Conservation (phyloP, 2,888 invertebrate genomes). For the Clusia tigrina region DNA sequence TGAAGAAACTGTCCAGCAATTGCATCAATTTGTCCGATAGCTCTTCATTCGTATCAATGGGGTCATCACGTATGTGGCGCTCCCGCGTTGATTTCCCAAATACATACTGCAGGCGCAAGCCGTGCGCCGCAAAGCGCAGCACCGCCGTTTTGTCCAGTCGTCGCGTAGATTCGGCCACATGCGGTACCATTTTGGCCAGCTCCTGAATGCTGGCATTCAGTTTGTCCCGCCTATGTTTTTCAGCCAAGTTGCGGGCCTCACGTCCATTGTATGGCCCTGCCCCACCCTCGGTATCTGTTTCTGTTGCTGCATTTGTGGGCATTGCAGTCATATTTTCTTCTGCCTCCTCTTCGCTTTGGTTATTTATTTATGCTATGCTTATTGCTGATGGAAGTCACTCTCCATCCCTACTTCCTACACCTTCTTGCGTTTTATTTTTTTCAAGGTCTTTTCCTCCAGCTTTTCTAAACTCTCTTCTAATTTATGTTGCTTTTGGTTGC, state of each 20-base stretch:
- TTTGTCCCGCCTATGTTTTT: conserved; percentile 89
- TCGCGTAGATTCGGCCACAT: conserved; percentile 81
- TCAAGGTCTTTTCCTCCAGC: conserved; percentile 16
- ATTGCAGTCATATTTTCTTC: conserved; percentile 9
- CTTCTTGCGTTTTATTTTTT: neutral
- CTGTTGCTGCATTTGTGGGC: neutral
- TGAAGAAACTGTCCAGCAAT: conserved; percentile 79
- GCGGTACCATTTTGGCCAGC: conserved; percentile 82
- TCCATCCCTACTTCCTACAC: conserved; percentile 34
- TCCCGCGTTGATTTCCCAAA: conserved; percentile 54
- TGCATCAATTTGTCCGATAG: conserved; percentile 72
- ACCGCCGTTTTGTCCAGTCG: conserved; percentile 92
- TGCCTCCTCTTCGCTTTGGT: conserved; percentile 8
- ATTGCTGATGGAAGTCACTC: conserved; percentile 32
- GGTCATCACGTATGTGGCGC: conserved; percentile 31
- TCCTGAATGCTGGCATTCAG: conserved; percentile 85
- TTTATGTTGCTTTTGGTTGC: conserved; percentile 34
- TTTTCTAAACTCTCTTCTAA: conserved; percentile 14
- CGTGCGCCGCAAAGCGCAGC: conserved; percentile 84
- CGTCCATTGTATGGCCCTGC: conserved; percentile 69
- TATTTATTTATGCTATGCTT: neutral
- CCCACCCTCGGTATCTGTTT: neutral
- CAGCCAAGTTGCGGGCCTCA: conserved; percentile 85
- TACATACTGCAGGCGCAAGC: conserved; percentile 79
- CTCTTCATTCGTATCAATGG: neutral